Base-by-base conservation (phyloP, 2,113 vertebrate genomes). In the Erythrocercus mccallii region DNA sequence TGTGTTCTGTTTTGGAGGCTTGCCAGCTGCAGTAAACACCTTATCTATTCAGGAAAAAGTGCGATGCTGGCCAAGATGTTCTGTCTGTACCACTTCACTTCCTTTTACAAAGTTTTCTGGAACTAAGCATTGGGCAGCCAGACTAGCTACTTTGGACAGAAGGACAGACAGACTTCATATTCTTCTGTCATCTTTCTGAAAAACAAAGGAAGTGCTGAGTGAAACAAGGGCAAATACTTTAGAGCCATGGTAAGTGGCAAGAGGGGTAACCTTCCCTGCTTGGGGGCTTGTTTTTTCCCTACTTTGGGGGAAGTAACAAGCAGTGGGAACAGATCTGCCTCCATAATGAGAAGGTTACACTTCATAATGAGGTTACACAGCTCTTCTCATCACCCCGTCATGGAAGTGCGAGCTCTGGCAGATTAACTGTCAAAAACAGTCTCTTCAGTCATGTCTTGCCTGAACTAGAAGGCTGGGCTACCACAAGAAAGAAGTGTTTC, bases 251-350 rank as follows among this genome's bases (percentile, higher is more conserved):
- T 31, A 61, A 65, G 31, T 7, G 8, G 56, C 51, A 66, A 31
- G 35, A 72, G 20, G 20, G n/a, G 68, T 35, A 72, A 69, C 24
- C 8, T 30, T 61, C 68, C 27, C 18, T 38, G 10, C 33, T 53
- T 25, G 35, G 24, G 17, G 2, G 2, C 12, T 28, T 30, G 38
- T 40, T 64, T 86, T 83, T 58, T 42, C 9, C 33, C 42, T 40
- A 0, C 30, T 62, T 31, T 14, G 23, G 9, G n/a, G 10, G 12
- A 82, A 37, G 42, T 25, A 30, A 45, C 60, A 30, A 1, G 0
- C 15, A 35, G 27, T 7, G 13, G 51, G 58, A 71, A 45, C 44
- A 74, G 53, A 76, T 81, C 66, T 69, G 60, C 56, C 51, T 88
- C 61, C 15, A 3, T 22, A 30, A 57, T 0, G 2, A 78, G 68